Conservation (phyloP, 92 coral and sea anemone species). For the Chrysogorgia sp. region DNA sequence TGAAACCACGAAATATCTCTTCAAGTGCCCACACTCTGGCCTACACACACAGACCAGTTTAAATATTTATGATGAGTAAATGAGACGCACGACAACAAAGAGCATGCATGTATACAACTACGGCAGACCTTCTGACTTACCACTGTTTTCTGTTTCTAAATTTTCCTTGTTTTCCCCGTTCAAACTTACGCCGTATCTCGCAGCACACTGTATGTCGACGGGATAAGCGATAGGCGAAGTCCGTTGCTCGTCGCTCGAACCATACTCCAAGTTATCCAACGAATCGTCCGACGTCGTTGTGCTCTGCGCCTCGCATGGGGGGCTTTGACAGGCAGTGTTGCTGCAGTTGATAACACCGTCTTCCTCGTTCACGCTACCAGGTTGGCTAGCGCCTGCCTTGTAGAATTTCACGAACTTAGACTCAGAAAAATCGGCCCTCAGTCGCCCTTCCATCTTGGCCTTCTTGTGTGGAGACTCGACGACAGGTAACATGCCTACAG, state of each 20-base stretch:
- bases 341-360: not conserved
- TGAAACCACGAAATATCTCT: not conserved
- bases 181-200: constrained; percentile 8
- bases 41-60: constrained; percentile 3
- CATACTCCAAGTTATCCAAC: constrained; percentile 10
- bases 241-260: not conserved
- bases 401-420: constrained; percentile 99
- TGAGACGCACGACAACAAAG: constrained; percentile 44
- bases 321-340: constrained; percentile 7
- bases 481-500: constrained; percentile 78
- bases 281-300: constrained; percentile 8
- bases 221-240: constrained; percentile 16
- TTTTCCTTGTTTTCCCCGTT: constrained; percentile 36
- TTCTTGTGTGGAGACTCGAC: constrained; percentile 99
- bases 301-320: constrained; percentile 40
- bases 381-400: constrained; percentile 91
- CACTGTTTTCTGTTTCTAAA: constrained; percentile 24
- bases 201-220: not conserved
- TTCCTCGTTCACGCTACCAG: constrained; percentile 45
- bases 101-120: constrained; percentile 26
- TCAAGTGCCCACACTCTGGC: not conserved
- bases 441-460: constrained; percentile 99
- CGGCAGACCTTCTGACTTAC: constrained; percentile 17
- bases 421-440: constrained; percentile 96
- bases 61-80: constrained; percentile 29